Evolutionary conservation across 1,140 invertebrate genomes (phyloP).

Genomic region (Andrena cerasifolii): DNA sequence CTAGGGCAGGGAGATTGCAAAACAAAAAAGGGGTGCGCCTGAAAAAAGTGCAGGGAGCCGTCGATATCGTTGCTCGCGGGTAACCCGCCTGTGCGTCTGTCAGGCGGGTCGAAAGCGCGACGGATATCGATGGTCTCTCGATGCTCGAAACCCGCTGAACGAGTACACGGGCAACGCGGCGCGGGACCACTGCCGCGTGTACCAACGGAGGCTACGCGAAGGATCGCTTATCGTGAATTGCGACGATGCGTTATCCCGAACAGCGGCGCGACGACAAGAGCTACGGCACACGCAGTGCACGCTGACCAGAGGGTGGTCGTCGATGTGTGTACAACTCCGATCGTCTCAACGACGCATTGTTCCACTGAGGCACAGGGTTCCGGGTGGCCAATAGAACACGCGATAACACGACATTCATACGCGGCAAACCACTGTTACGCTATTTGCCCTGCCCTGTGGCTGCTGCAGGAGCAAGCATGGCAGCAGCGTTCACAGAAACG

Average conservation of each 20-base stretch:
- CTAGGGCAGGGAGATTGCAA: background rate
- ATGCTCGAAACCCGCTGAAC: constrained; percentile 57
- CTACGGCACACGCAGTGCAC: background rate
- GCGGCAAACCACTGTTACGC: constrained; percentile 38
- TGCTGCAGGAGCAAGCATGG: background rate
- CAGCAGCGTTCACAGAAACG: constrained; percentile 5
- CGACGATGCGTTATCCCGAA: constrained; percentile 41
- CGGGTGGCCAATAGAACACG: constrained; percentile 35
- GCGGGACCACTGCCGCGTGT: constrained; percentile 49
- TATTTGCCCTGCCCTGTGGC: background rate
- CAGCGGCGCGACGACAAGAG: constrained; percentile 47
- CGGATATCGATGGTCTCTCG: constrained; percentile 66
- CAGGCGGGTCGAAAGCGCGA: constrained; percentile 52
- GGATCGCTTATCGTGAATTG: constrained; percentile 43
- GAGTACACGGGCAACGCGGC: constrained; percentile 29
- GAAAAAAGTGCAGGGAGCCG: background rate
- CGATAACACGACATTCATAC: constrained; percentile 44
- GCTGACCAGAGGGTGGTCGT: too few species aligned
- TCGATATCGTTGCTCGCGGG: background rate
- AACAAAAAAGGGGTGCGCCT: background rate
- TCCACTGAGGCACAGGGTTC: constrained; percentile 16
- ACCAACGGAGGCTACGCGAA: constrained; percentile 43
- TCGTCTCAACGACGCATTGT: constrained; percentile 52
- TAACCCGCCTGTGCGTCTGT: constrained; percentile 44
- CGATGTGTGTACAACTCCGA: background rate